These are phyloP conservation scores for Cotesia congregata DNA, from an alignment of 2,888 invertebrate species.

Conservation along the genomic window DNA sequence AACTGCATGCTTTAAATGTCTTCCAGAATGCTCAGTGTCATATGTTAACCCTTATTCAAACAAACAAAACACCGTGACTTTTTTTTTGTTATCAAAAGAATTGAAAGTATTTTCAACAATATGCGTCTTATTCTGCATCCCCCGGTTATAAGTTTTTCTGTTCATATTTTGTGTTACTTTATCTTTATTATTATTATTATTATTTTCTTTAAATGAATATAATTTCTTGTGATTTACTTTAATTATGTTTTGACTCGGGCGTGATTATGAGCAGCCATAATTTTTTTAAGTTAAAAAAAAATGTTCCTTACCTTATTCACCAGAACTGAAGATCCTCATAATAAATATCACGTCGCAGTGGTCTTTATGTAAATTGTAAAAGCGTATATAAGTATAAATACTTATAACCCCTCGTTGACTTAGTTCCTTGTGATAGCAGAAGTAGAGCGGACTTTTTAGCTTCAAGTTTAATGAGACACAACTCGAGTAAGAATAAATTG, in stretches of 20 bases:
- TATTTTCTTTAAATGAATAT: conserved; percentile 26
- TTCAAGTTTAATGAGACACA: conserved; percentile 67
- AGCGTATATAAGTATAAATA: neutral
- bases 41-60: conserved; percentile 49
- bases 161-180: conserved; percentile 21
- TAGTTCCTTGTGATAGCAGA: conserved; percentile 18
- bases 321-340: conserved; percentile 24
- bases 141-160: conserved; percentile 25
- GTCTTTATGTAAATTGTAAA: conserved; percentile 13
- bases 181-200: neutral
- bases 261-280: conserved; percentile 37
- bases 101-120: conserved; percentile 34
- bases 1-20: conserved; percentile 70
- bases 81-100: conserved; percentile 51
- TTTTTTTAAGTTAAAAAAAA: conserved; percentile 30
- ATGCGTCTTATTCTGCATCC: conserved; percentile 28
- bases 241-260: conserved; percentile 12
- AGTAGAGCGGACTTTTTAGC: conserved; percentile 60
- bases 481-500: conserved; percentile 63
- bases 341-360: neutral
- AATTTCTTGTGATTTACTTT: neutral
- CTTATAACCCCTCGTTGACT: conserved; percentile 49
- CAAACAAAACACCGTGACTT: conserved; percentile 46
- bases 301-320: conserved; percentile 29
- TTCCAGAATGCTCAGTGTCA: conserved; percentile 69